phyloP scores from a whole-genome alignment of 2,113 vertebrate species.

The Etheostoma spectabile region DNA sequence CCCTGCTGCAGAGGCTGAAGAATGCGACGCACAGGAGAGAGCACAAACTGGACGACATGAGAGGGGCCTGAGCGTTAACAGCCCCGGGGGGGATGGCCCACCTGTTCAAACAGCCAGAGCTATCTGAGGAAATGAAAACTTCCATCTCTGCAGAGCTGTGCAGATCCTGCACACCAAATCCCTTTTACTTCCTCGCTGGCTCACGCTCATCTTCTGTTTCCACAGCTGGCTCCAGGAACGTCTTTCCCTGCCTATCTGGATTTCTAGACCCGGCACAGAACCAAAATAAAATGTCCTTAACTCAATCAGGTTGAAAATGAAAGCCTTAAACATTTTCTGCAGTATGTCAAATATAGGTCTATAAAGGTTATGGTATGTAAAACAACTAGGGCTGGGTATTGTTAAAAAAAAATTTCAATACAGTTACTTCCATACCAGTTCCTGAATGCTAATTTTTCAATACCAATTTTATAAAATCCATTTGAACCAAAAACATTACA shows the following conservation, averaged over 20 bases:
- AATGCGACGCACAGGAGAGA: constrained; percentile 41
- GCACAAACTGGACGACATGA: constrained; percentile 42
- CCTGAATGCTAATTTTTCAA: too few species aligned
- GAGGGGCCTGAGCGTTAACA: constrained; percentile 42
- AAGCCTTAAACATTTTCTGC: constrained; percentile 32
- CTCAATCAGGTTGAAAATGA: constrained; percentile 38
- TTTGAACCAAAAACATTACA: too few species aligned
- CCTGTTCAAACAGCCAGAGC: constrained; percentile 80
- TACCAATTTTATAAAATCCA: too few species aligned
- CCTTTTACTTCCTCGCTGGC: constrained; percentile 56
- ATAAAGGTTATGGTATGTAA: constrained; percentile 17
- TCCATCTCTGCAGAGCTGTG: constrained; percentile 70
- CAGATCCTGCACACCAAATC: constrained; percentile 64
- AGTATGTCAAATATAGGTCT: constrained; percentile 30
- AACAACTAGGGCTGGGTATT: too few species aligned
- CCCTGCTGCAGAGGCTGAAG: constrained; percentile 13
- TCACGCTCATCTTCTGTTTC: constrained; percentile 62
- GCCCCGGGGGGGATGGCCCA: constrained; percentile 46
- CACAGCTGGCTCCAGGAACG: constrained; percentile 65
- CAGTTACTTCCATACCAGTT: too few species aligned
- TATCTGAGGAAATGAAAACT: constrained; percentile 81
- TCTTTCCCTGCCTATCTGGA: constrained; percentile 36
- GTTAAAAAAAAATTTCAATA: too few species aligned
- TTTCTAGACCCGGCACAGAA: constrained; percentile 43
- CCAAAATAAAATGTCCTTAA: constrained; percentile 38